Conservation (phyloP, 2,888 invertebrate species). For the Poecilobothrus nobilitatus region DNA sequence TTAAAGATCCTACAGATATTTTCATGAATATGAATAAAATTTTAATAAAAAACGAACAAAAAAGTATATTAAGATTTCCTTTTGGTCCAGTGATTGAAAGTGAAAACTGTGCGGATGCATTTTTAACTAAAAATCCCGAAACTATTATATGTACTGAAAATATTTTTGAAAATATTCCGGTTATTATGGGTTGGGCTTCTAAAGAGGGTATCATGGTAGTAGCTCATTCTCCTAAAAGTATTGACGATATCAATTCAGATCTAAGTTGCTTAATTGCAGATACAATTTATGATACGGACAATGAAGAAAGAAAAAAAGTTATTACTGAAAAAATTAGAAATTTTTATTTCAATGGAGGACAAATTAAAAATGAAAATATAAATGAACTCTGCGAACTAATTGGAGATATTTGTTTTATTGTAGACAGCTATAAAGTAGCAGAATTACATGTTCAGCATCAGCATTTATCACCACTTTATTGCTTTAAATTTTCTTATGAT, state of each 20-base stretch:
- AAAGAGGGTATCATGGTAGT: slow-evolving; percentile 44
- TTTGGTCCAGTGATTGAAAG: slow-evolving; percentile 25
- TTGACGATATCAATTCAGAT: slow-evolving; percentile 22
- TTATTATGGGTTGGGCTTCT: slow-evolving; percentile 45
- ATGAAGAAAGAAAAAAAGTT: slow-evolving; percentile 16
- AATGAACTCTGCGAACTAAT: slow-evolving; percentile 43
- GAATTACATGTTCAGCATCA: slow-evolving; percentile 23
- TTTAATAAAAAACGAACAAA: slow-evolving; percentile 19
- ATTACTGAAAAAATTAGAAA: slow-evolving; percentile 22
- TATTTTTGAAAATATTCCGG: slow-evolving; percentile 38
- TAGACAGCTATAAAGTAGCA: slow-evolving; percentile 17
- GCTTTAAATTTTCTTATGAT: slow-evolving; percentile 49
- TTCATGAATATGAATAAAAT: slow-evolving; percentile 15
- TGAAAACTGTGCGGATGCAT: slow-evolving; percentile 18
- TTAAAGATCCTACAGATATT: slow-evolving; percentile 19
- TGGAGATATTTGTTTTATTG: slow-evolving; percentile 37
- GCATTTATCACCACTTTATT: slow-evolving; percentile 41
- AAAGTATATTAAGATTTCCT: slow-evolving; percentile 18
- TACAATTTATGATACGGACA: slow-evolving; percentile 17
- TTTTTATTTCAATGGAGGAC: slow-evolving; percentile 42
- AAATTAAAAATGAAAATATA: slow-evolving; percentile 37
- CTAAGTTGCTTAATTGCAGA: slow-evolving; percentile 23
- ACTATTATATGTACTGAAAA: slow-evolving; percentile 31
- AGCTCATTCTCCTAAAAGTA: slow-evolving; percentile 13
- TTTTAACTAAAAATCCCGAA: slow-evolving; percentile 34